These are phyloP conservation scores for Drosophila melanica DNA, from an alignment of 1,140 invertebrate species.

Conservation along the genomic window DNA sequence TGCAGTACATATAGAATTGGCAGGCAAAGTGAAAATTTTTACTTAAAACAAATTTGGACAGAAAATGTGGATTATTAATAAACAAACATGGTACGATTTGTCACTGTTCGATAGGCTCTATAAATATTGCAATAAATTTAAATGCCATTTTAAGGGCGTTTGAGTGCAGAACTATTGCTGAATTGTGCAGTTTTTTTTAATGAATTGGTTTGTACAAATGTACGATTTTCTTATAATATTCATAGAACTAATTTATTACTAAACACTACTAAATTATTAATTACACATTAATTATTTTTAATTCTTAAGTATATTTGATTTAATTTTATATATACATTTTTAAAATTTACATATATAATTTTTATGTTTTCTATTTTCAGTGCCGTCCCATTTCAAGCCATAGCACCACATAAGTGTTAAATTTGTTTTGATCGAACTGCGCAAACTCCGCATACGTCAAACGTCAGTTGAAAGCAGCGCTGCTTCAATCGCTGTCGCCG, in stretches of 20 bases:
- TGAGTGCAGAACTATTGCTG: too few species aligned
- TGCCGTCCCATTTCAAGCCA: not conserved
- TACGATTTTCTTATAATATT: too few species aligned
- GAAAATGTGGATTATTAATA: not conserved
- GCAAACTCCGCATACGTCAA: constrained; percentile 62
- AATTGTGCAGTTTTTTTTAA: too few species aligned
- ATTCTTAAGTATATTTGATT: not conserved
- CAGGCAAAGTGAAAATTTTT: not conserved
- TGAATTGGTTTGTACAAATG: too few species aligned
- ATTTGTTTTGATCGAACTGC: constrained; percentile 74
- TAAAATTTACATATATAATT: constrained; percentile 9
- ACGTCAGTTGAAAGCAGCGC: constrained; percentile 38
- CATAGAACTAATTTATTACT: too few species aligned
- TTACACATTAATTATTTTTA: not conserved
- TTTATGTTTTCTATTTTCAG: constrained; percentile 17
- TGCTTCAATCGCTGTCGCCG: constrained; percentile 37
- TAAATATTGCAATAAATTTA: too few species aligned
- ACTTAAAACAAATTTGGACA: not conserved
- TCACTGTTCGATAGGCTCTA: not conserved
- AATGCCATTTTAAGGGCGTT: too few species aligned
- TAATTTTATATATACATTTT: not conserved
- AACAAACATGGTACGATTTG: too few species aligned
- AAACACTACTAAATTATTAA: not conserved
- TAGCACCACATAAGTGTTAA: constrained; percentile 56
- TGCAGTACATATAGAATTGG: not conserved